Base-by-base conservation (phyloP, 2,888 invertebrate genomes). In the Tuberolachnus salignus region DNA sequence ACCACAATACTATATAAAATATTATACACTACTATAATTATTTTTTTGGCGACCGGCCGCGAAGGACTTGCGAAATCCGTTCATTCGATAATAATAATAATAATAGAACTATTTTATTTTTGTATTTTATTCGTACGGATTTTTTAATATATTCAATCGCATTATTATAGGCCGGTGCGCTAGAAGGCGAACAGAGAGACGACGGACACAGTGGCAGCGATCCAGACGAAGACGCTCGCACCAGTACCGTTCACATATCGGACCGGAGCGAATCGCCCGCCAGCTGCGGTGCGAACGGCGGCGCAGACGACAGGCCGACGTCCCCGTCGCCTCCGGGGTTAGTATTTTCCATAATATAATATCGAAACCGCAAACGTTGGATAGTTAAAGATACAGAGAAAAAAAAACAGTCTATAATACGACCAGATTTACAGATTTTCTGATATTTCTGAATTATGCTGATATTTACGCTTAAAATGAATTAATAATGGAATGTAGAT, bases 211-310 rank as follows among this genome's bases (percentile, higher is more conserved):
- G 82, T 72, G 82, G 82, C 44, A 82, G 81, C 46, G 80, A 80
- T 11, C 81, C 81, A 13, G 81, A 81, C 44, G 81, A 81, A 73
- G 81, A 81, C 80, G 81, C 81, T 4, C 63, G 81, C 16, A 69
- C 81, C 2, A 81, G 81, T 46, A 78, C 78, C 9, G 81, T 82
- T 23, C 81, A 82, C 53, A 81, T 82, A 44, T 81, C 83, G 16
- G 82, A 82, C 74, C 80, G 83, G 14, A 81, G 81, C 69, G 82
- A 80, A 51, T 83, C 83, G 8, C 83, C 83, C 0, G 81, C 81
- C 73, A 83, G 83, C 67, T 83, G 83, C 53, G 81, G 81, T 13
- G 70, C 67, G 44, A 80, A 74, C 21, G 81, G 81, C 42, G 83
- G 81, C 23, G 81, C 82, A 19, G 83, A 82, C 66, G 82, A 82